Base-by-base conservation (phyloP, 2,888 invertebrate genomes). In the Trisateles emortualis region DNA sequence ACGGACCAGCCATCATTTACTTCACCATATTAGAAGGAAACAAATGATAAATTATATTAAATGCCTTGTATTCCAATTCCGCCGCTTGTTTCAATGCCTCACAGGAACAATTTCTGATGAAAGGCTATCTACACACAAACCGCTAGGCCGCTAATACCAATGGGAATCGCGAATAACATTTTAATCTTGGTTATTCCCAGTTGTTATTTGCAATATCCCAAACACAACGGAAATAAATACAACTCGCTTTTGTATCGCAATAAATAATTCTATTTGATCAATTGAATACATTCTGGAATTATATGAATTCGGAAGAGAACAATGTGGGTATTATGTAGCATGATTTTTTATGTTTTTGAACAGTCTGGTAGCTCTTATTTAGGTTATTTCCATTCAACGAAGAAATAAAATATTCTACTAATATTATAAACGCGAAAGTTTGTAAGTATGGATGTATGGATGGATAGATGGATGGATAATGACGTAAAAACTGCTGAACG, bases 141-240 rank as follows among this genome's bases (percentile, higher is more conserved):
- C 52, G 32, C 49, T 49, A 57, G 52, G 52, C 59, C 52, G 52
- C 44, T 64, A 61, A 64, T 66, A 36, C 68, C 64, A 49, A 33
- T 49, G 72, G 68, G 70, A 66, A 64, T 55, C 38, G 43, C 29
- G 55, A 43, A 58, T 64, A 70, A 64, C 70, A 68, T 66, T 71
- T 71, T 68, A 71, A 71, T 71, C 66, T 68, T 57, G 52, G 56
- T 48, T 72, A 71, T 67, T 72, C 62, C 67, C 69, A 10, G 36
- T 62, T 64, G 66, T 58, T 68, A 66, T 69, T 60, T 55, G 55
- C 45, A 54, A 59, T 52, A 50, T 55, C 42, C 44, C 41, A 59
- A 44, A 44, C 52, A 44, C 52, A 61, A 58, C 60, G 58, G 53
- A 72, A 70, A 67, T 66, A 51, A 65, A 67, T 63, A 61, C 55